These are phyloP conservation scores for Agapostemon virescens DNA, from an alignment of 2,888 invertebrate species.

Conservation along the genomic window DNA sequence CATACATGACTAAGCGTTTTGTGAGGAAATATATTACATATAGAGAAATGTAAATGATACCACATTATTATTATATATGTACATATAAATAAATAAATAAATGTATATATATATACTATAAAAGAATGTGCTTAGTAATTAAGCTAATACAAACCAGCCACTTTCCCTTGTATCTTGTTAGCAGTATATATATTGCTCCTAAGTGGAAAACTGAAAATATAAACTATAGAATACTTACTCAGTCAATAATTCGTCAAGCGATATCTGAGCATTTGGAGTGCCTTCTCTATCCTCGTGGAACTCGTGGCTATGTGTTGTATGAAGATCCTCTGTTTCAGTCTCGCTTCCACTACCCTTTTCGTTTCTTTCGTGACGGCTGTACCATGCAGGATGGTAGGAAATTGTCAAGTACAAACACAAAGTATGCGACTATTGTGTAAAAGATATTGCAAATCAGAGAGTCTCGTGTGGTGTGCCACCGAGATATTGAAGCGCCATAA, in stretches of 20 bases:
- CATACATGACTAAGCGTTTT: slow-evolving; percentile 33
- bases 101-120: neutral
- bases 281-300: slow-evolving; percentile 76
- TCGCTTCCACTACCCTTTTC: slow-evolving; percentile 85
- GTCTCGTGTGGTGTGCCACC: slow-evolving; percentile 35
- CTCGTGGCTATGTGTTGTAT: slow-evolving; percentile 77
- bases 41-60: slow-evolving; percentile 30
- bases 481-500: slow-evolving; percentile 31
- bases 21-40: slow-evolving; percentile 33
- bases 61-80: slow-evolving; percentile 11
- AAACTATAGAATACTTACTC: slow-evolving; percentile 79
- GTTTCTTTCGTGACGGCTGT: slow-evolving; percentile 80
- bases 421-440: slow-evolving; percentile 66
- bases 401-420: slow-evolving; percentile 76
- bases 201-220: slow-evolving; percentile 55
- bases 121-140: slow-evolving; percentile 11
- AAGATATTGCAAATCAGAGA: slow-evolving; percentile 51
- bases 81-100: too few relatives aligned
- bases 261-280: slow-evolving; percentile 78
- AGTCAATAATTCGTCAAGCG: slow-evolving; percentile 79
- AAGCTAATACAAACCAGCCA: slow-evolving; percentile 65
- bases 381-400: slow-evolving; percentile 72
- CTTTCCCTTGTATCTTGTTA: slow-evolving; percentile 52
- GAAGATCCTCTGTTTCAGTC: slow-evolving; percentile 88
- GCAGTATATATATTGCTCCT: slow-evolving; percentile 47